These are phyloP conservation scores for Hypocryptadius cinnamomeus DNA, from an alignment of 2,113 vertebrate species.

Conservation along the genomic window DNA sequence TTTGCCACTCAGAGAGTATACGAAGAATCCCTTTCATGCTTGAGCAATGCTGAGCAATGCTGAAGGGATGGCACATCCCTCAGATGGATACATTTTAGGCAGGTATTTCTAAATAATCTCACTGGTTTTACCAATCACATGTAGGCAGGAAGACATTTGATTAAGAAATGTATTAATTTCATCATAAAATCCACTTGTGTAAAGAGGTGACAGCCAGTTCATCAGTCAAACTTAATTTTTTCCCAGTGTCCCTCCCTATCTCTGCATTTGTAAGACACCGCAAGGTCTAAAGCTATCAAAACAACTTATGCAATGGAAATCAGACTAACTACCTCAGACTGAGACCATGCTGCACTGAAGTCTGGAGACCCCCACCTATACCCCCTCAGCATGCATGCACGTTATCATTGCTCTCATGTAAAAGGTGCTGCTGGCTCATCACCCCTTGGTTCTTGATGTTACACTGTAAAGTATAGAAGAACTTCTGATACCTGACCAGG, in stretches of 20 bases:
- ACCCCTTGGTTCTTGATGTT: neutral
- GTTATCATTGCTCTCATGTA: neutral
- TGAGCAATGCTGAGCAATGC: neutral
- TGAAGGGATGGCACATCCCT: neutral
- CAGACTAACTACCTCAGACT: neutral
- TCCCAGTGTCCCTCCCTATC: neutral
- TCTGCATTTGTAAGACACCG: neutral
- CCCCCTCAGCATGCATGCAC: fast-evolving
- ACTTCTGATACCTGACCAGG: neutral
- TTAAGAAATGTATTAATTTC: neutral
- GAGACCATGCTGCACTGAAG: neutral
- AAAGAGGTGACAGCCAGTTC: neutral
- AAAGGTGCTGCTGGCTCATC: neutral
- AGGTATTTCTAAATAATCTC: neutral
- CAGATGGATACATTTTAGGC: neutral
- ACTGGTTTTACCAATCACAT: neutral
- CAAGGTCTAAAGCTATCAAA: neutral
- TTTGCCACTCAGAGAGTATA: neutral
- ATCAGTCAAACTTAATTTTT: neutral
- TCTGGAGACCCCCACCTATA: neutral
- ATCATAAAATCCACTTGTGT: neutral
- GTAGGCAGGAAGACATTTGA: neutral
- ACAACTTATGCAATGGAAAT: neutral
- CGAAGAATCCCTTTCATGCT: neutral
- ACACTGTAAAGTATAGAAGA: neutral